These are phyloP conservation scores for Patella pellucida DNA, from an alignment of 2,888 invertebrate genomes.

Conservation along the genomic window DNA sequence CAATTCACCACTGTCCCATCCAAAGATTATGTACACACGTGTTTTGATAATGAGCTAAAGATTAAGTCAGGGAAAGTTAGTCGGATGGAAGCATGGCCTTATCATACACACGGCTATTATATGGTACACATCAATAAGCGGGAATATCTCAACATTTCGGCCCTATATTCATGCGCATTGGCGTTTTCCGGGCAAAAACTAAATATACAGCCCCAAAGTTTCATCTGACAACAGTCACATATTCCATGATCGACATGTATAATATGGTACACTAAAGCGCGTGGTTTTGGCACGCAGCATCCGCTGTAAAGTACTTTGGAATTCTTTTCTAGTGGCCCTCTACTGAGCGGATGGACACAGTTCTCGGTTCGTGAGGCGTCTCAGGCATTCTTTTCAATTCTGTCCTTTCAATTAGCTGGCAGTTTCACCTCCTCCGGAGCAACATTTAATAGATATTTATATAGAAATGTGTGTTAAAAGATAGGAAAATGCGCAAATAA, in stretches of 20 bases:
- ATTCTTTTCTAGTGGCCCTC: constrained; percentile 63
- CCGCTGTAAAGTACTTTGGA: constrained; percentile 57
- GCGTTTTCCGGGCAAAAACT: constrained; percentile 38
- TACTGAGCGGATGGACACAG: constrained; percentile 63
- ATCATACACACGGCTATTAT: constrained; percentile 69
- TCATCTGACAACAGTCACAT: constrained; percentile 6
- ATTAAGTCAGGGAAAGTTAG: constrained; percentile 59
- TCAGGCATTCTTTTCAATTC: constrained; percentile 67
- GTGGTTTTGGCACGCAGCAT: constrained; percentile 53
- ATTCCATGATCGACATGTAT: constrained; percentile 22
- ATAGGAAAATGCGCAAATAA: not conserved
- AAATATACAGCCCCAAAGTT: not conserved
- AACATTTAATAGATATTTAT: constrained; percentile 22
- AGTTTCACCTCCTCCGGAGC: constrained; percentile 47
- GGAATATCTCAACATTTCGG: constrained; percentile 66
- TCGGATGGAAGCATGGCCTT: constrained; percentile 70
- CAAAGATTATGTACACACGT: constrained; percentile 53
- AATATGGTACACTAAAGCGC: constrained; percentile 38
- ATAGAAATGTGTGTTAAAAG: constrained; percentile 18
- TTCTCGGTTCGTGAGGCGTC: constrained; percentile 63
- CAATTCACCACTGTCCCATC: constrained; percentile 9
- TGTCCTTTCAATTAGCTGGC: constrained; percentile 65
- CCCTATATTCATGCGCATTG: constrained; percentile 65
- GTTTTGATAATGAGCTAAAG: constrained; percentile 51
- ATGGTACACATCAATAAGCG: constrained; percentile 70